Base-by-base conservation (phyloP, 2,888 invertebrate genomes). In the Parasteatoda lunata region DNA sequence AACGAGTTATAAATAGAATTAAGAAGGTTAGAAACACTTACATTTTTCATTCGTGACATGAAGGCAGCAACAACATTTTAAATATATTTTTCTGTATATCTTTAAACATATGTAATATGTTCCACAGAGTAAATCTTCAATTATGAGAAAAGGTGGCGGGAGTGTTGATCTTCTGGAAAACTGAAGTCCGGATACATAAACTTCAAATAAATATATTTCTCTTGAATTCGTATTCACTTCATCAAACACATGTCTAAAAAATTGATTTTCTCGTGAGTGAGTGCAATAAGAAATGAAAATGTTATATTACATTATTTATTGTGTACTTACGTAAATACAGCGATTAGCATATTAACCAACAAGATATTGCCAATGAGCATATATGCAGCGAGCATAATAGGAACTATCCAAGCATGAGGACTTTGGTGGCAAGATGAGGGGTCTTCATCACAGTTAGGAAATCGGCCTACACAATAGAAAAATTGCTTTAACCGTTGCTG, bases 131-230 rank as follows among this genome's bases (percentile, higher is more conserved):
- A 88, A 71, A 73, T 88, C 84, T 88, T 91, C 90, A 47, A 92
- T 49, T 9, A 92, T 88, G 82, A 91, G 91, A 77, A 92, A 90
- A 0, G 93, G 93, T 4, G 92, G 92, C 0, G 91, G 91, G 9
- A 93, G 89, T 6, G 90, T 89, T 0, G 92, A 92, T 89, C 91
- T 91, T 45, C 90, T 90, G 76, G 92, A 91, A 88, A 92, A 92
- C 84, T 92, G 92, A 89, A 91, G 91, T 54, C 92, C 91, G 51
- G 92, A 90, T 59, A 91, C 91, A 84, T 92, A 92, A 91, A 92
- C 92, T 89, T 92, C 92, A 82, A 91, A 93, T 89, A 92, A 92
- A 92, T 92, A 93, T 77, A 92, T 92, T 90, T 92, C 91, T 77
- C 91, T 91, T 4, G 92, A 91, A 89, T 92, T 92, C 59, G 91